Evolutionary conservation across 2,797 vertebrate species (phyloP), one percentile per base, ranked within the genome.

Genomic region (Cygnus olor): DNA sequence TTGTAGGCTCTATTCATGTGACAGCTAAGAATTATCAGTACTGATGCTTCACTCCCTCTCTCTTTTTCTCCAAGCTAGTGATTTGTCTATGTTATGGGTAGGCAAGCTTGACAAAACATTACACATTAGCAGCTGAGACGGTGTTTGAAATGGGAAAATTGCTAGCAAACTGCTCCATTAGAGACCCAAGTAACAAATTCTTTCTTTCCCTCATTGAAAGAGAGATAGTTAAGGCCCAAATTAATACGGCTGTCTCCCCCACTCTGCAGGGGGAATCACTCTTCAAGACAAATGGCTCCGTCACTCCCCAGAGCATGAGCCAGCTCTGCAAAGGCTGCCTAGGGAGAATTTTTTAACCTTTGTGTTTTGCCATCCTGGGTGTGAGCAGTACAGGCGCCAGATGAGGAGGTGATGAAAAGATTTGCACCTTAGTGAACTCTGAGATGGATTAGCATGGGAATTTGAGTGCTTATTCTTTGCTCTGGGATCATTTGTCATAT

Each of bases 61-160:
- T 89, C 83, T 80, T 93, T 92, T 95, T 83, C 94, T 96, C 95
- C 97, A 56, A 73, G 94, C 94, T 96, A 94, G 97, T 90, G 96
- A 98, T 98, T 97, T 98, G 96, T 98, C 97, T 97, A 85, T 97
- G 97, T 98, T 98, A 98, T 96, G 96, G 97, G 97, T 96, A 93
- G 96, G 98, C 96, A 90, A 96, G 94, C 97, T 96, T 98, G 98
- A 98, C 98, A 98, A 98, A 98, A 97, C 96, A 97, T 97, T 97
- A 94, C 96, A 85, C 96, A 97, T 97, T 97, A 97, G 96, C 93
- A 89, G 96, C 97, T 73, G 85, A 97, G 97, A 89, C 90, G 73
- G 95, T 97, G 97, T 98, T 98, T 97, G 97, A 97, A 98, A 97
- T 96, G 95, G 94, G 96, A 97, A 98, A 97, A 98, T 97, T 97